These are phyloP conservation scores for Anser brachyrhynchus DNA, from an alignment of 2,113 vertebrate species.

Conservation along the genomic window DNA sequence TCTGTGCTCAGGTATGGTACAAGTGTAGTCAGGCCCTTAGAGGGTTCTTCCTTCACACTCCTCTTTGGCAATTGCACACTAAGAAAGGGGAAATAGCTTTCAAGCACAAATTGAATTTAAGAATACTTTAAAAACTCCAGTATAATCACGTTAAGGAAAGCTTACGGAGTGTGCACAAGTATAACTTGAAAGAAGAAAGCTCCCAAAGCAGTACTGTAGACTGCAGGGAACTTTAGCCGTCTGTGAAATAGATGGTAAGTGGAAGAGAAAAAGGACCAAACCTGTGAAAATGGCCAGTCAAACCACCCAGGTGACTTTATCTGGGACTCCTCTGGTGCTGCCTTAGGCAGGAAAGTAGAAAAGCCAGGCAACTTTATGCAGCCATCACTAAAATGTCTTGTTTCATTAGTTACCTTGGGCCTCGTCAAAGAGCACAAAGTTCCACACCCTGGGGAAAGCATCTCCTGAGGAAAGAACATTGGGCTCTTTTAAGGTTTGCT, in stretches of 20 bases:
- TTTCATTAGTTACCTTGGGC: background rate
- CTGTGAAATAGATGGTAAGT: background rate
- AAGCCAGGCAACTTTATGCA: background rate
- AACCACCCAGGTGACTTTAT: background rate
- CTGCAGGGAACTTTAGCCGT: background rate
- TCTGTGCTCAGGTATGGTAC: background rate
- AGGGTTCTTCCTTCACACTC: background rate
- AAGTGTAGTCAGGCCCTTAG: background rate
- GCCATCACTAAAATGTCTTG: background rate
- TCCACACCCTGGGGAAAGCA: background rate
- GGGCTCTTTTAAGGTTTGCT: background rate
- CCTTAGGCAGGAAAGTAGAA: slow-evolving; percentile 10
- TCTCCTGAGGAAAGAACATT: background rate
- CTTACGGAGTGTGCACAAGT: background rate
- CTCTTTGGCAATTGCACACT: background rate
- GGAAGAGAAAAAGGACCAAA: slow-evolving; percentile 3
- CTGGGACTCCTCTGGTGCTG: background rate
- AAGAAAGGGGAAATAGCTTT: background rate
- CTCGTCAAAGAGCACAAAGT: background rate
- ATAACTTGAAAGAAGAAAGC: background rate
- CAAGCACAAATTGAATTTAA: background rate
- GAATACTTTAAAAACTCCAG: background rate
- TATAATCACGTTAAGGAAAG: background rate
- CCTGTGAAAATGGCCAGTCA: background rate
- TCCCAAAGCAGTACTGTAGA: background rate